These are phyloP conservation scores for Teleiodes luculella DNA, from an alignment of 2,888 invertebrate species.

Conservation along the genomic window DNA sequence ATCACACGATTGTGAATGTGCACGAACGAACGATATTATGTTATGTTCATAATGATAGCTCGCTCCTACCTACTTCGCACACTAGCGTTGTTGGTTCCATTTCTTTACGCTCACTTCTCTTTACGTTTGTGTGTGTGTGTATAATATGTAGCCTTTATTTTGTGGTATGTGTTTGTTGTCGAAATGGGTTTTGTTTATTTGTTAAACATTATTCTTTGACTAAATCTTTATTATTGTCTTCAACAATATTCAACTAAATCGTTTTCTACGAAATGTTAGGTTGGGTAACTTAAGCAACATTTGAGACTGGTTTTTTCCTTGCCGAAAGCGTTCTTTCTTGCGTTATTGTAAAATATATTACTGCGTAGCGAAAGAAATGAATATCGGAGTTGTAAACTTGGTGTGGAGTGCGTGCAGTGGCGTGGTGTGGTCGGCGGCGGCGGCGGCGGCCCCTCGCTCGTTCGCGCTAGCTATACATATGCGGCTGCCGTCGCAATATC, in stretches of 20 bases:
- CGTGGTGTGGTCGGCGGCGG: conserved; percentile 40
- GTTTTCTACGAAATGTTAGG: too few relatives aligned
- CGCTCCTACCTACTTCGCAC: conserved; percentile 4
- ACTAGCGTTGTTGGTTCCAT: not conserved
- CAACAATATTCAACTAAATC: too few relatives aligned
- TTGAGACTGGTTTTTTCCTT: too few relatives aligned
- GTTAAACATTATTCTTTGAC: conserved; percentile 23
- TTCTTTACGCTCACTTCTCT: conserved; percentile 2
- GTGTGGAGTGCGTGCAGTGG: conserved; percentile 57
- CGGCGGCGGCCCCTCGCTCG: conserved; percentile 62
- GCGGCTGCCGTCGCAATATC: conserved; percentile 74
- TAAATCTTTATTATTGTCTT: conserved; percentile 18
- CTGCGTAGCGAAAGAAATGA: conserved; percentile 2
- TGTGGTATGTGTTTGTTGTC: conserved; percentile 19
- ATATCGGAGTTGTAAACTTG: conserved; percentile 8
- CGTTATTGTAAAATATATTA: conserved; percentile 9
- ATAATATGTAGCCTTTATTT: conserved; percentile 24
- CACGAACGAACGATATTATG: conserved; percentile 6
- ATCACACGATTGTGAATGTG: conserved; percentile 25
- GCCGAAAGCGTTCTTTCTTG: too few relatives aligned
- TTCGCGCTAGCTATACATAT: conserved; percentile 65
- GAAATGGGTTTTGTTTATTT: conserved; percentile 17
- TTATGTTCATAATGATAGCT: conserved; percentile 13
- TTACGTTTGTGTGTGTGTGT: conserved; percentile 10
- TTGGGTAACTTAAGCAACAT: too few relatives aligned